Evolutionary conservation across 2,888 invertebrate genomes (phyloP), one percentile per base, ranked within the genome.

Genomic region (Carabus problematicus): DNA sequence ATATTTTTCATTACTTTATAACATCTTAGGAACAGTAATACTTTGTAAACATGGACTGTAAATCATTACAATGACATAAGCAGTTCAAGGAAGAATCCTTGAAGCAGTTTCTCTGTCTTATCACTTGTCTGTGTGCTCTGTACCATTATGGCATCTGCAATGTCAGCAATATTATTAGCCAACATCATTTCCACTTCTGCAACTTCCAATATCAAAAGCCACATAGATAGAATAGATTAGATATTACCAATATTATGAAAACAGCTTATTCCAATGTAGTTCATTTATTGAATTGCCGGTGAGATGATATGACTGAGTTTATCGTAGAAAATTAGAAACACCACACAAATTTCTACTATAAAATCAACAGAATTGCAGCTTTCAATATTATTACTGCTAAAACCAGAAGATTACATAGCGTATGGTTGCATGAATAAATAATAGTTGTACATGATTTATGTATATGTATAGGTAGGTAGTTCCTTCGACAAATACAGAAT

Each of bases 101-200:
- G 40, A 16, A 45, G 40, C 42, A 52, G 41, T 52, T 52, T 63
- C 42, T n/a, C 54, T 63, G 47, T 40, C 45, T 39, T 11, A 14
- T 18, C 52, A 49, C 16, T 49, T 52, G 19, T 52, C 11, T 8
- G 14, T 16, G 19, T 52, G 16, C 52, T 16, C 9, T 52, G 12
- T n/a, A 3, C 9, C 52, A 52, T 16, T 52, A 18, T 64, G 43
- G 55, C 39, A 56, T 64, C 47, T 12, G 45, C 43, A 56, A 54
- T 43, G 67, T 60, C 60, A 68, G 67, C 67, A 68, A 68, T 68
- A 68, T 68, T n/a, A 60, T 68, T 60, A 68, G 67, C 67, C 52
- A 59, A 49, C 40, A 56, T 29, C 29, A 56, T 19, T 29, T 29
- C 29, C 29, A 29, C 47, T 41, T 18, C 7, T 45, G 43, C 59